Evolutionary conservation across 2,888 invertebrate species (phyloP).

Genomic region (Bellardia pandia): DNA sequence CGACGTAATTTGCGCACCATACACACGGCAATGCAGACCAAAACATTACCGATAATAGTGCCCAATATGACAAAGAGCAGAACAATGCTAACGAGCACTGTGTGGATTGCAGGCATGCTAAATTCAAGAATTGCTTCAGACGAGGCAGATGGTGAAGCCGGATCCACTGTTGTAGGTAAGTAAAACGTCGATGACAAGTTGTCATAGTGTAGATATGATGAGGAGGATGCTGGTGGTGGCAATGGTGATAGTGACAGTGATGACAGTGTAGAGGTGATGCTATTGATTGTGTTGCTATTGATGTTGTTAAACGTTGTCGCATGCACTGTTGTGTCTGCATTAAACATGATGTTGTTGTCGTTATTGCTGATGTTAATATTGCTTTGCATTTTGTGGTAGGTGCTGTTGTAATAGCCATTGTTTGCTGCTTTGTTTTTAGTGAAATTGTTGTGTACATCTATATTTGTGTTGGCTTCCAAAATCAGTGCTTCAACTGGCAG

Average conservation of each 20-base stretch:
- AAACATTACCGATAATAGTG: conserved; percentile 94
- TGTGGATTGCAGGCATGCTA: conserved; percentile 82
- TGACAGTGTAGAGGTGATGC: conserved; percentile 53
- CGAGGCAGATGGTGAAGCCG: conserved; percentile 31
- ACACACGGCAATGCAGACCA: conserved; percentile 97
- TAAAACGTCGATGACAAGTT: conserved; percentile 53
- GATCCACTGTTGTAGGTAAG: conserved; percentile 24
- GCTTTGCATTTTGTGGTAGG: conserved; percentile 21
- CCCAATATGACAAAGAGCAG: conserved; percentile 91
- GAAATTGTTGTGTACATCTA: conserved; percentile 56
- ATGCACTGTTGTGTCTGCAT: conserved; percentile 23
- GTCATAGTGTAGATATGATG: conserved; percentile 39
- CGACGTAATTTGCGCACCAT: conserved; percentile 95
- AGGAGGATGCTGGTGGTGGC: conserved; percentile 41
- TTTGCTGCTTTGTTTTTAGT: conserved; percentile 37
- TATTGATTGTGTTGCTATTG: conserved; percentile 32
- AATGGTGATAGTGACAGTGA: conserved; percentile 44
- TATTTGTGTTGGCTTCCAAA: conserved; percentile 71
- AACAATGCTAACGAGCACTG: conserved; percentile 89
- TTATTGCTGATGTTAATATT: conserved; percentile 21
- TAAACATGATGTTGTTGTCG: conserved; percentile 42
- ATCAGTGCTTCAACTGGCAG: conserved; percentile 74
- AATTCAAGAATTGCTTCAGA: conserved; percentile 74
- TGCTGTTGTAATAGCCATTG: conserved; percentile 36
- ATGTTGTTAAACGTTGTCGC: conserved; percentile 25